Evolutionary conservation across 2,888 invertebrate species (phyloP), one percentile per base, ranked within the genome.

Genomic region (Phragmatobia fuliginosa): DNA sequence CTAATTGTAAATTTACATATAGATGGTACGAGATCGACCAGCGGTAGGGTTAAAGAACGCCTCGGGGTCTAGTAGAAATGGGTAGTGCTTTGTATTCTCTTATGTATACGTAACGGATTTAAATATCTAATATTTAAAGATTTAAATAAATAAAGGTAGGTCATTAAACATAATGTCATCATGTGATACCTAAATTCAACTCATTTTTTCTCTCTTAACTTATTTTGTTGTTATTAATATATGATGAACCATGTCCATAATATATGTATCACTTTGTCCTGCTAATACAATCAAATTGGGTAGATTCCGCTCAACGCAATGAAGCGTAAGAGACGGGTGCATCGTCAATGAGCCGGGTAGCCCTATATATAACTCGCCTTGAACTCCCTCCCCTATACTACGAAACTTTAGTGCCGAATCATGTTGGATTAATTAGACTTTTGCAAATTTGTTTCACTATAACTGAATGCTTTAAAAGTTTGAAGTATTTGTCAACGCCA

Each of bases 1-100:
- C 73, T 80, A 83, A 83, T 83, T 83, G 81, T 65, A 80, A 81
- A 83, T 84, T 84, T 84, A 75, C 81, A 83, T 84, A 77, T 76
- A 80, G 74, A 83, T 81, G 70, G 71, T 66, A 3, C 21, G 38
- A 71, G 32, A 70, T n/a, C 18, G 68, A 67, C 70, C 49, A 31
- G 36, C 68, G 63, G 68, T 66, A 36, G 72, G 74, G 75, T 68
- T 78, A 78, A 82, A 66, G 60, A 78, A 71, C 68, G 66, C 70
- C 71, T 73, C n/a, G 63, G 60, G 69, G 38, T 4, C 68, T 56
- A 45, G 16, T 68, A 56, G 58, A 18, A 70, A 66, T 61, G 70
- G 58, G 45, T 45, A 45, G 32, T 66, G 45, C 31, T n/a, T 4
- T 32, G 16, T 60, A 32, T 65, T 38, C 63, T 70, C 67, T 77